Percentiles rank a stretch among this genome's conserved stretches.
phyloP scores from a whole-genome alignment of 2,113 vertebrate genomes.

The Chaetops frenatus region DNA sequence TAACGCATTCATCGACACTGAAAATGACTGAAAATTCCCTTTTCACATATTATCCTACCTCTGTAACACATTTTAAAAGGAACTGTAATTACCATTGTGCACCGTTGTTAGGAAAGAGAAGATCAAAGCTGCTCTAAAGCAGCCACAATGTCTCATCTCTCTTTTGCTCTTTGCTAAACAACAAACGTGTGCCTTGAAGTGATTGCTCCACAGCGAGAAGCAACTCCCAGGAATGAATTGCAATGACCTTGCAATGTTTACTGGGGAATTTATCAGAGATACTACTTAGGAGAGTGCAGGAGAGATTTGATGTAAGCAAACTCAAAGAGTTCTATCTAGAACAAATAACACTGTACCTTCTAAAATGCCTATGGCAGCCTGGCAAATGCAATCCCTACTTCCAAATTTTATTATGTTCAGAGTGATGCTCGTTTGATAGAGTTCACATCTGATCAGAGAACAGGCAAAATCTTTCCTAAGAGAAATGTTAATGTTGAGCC shows the following conservation, averaged over 20 bases:
- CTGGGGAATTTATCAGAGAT: background rate
- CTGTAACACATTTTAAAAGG: background rate
- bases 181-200: background rate
- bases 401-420: background rate
- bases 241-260: constrained; percentile 14
- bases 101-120: background rate
- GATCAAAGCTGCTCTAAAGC: constrained; percentile 5
- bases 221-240: background rate
- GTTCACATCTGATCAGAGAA: background rate
- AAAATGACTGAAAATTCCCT: constrained; percentile 38
- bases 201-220: background rate
- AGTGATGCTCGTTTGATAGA: background rate
- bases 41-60: constrained; percentile 37
- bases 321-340: background rate
- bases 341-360: background rate
- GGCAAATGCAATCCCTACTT: background rate
- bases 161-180: background rate
- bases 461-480: background rate
- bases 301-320: background rate
- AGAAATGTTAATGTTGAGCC: background rate
- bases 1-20: constrained; percentile 28
- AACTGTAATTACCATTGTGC: background rate
- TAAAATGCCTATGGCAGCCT: background rate
- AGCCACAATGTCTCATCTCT: background rate
- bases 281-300: background rate